Evolutionary conservation across 2,113 vertebrate species (phyloP).

Genomic region (Riparia riparia): DNA sequence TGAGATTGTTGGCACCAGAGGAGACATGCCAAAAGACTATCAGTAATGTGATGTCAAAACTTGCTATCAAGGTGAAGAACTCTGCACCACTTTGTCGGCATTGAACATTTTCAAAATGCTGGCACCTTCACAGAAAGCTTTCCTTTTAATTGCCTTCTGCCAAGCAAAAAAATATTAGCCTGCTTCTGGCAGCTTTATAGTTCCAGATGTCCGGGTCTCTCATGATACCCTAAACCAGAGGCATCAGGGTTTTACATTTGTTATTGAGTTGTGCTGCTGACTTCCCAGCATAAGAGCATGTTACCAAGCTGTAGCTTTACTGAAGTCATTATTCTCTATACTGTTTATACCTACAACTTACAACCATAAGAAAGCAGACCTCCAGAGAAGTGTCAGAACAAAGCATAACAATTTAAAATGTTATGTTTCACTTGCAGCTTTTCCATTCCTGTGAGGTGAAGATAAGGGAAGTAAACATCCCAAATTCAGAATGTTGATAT

Average conservation of each 20-base stretch:
- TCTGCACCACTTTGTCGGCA: neutral
- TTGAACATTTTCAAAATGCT: neutral
- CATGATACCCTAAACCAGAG: neutral
- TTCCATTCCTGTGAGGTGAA: neutral
- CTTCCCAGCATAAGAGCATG: neutral
- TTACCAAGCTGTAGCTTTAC: neutral
- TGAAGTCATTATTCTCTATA: neutral
- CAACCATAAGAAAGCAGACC: neutral
- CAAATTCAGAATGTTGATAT: neutral
- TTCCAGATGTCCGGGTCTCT: conserved; percentile 57
- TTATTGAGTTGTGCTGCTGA: neutral
- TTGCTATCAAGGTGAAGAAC: neutral
- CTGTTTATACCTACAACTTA: neutral
- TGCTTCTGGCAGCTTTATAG: conserved; percentile 34
- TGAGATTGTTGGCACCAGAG: neutral
- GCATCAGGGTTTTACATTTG: neutral
- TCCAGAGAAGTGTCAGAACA: neutral
- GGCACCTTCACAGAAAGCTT: neutral
- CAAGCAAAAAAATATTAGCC: conserved; percentile 9
- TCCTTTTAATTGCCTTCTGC: conserved; percentile 17
- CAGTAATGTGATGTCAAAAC: neutral
- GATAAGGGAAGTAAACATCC: neutral
- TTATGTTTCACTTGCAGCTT: neutral
- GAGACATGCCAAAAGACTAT: neutral
- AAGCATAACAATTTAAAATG: neutral